A percentile compares a stretch with the other conserved stretches of the same genome.
Conservation (phyloP, 2,797 vertebrate genomes). For the Tokudaia muenninki region DNA sequence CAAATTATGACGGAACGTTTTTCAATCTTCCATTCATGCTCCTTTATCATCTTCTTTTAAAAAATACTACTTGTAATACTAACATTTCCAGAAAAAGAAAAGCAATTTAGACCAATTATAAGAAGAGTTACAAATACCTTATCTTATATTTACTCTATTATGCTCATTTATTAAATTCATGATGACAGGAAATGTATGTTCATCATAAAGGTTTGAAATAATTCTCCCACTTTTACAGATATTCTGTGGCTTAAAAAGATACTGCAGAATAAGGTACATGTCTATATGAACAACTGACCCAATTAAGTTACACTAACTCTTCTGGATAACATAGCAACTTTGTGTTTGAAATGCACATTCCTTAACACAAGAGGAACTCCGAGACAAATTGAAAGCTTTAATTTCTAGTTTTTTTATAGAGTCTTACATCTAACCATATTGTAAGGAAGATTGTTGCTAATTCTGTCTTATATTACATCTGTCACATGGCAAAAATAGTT, state of each 20-base stretch:
- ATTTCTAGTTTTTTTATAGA: not conserved
- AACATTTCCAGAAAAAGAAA: not conserved
- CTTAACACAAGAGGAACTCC: not conserved
- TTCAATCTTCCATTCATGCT: not conserved
- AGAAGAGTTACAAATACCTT: not conserved
- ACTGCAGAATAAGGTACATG: not conserved
- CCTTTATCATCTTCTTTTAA: not conserved
- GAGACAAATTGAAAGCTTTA: not conserved
- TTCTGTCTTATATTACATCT: not conserved
- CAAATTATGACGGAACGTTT: not conserved
- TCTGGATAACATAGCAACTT: not conserved
- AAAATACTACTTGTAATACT: not conserved
- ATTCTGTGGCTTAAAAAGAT: not conserved
- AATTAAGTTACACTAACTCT: not conserved
- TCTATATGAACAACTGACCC: not conserved
- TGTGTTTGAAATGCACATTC: not conserved
- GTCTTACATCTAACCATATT: not conserved
- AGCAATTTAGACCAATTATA: not conserved
- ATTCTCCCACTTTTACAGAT: not conserved
- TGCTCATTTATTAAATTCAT: not conserved
- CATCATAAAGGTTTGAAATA: not conserved
- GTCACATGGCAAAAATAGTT: not conserved
- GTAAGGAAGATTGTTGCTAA: too few relatives aligned
- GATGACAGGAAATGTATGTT: not conserved
- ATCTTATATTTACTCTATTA: not conserved